phyloP scores from a whole-genome alignment of 2,797 vertebrate genomes.

The Balearica regulorum region DNA sequence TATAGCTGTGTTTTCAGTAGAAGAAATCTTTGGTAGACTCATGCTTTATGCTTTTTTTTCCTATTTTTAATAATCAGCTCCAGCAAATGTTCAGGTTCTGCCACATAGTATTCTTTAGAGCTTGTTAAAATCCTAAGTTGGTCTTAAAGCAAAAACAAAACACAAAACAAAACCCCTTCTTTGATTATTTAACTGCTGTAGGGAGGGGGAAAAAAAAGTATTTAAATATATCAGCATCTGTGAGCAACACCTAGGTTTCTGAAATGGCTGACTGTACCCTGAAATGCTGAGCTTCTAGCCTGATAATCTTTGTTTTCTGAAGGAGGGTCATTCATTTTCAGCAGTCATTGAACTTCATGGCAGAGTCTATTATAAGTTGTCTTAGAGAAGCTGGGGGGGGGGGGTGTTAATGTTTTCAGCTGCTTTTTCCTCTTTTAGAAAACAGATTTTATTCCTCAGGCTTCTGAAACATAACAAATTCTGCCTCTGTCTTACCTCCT shows the following conservation, averaged over 20 bases:
- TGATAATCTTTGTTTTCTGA: neutral
- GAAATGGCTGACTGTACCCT: neutral
- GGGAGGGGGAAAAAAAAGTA: neutral
- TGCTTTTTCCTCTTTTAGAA: neutral
- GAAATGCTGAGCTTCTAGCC: neutral
- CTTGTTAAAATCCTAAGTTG: neutral
- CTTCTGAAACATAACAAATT: neutral
- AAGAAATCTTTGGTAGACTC: neutral
- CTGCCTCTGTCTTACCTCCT: neutral
- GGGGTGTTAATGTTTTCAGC: neutral
- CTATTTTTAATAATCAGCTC: neutral
- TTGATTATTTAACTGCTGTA: neutral
- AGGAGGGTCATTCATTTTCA: neutral
- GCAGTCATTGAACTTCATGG: neutral
- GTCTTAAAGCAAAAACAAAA: neutral
- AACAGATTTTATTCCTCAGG: neutral
- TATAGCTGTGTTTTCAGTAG: neutral
- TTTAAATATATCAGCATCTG: neutral
- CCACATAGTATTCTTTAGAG: neutral
- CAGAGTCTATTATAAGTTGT: neutral
- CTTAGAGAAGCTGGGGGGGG: neutral
- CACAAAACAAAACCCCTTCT: neutral
- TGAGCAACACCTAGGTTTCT: neutral
- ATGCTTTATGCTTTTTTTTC: neutral
- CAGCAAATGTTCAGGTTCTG: neutral